Percentiles rank a stretch among this genome's conserved stretches.
Evolutionary conservation across 2,888 invertebrate genomes (phyloP).

Genomic region (Tenthredo notha): DNA sequence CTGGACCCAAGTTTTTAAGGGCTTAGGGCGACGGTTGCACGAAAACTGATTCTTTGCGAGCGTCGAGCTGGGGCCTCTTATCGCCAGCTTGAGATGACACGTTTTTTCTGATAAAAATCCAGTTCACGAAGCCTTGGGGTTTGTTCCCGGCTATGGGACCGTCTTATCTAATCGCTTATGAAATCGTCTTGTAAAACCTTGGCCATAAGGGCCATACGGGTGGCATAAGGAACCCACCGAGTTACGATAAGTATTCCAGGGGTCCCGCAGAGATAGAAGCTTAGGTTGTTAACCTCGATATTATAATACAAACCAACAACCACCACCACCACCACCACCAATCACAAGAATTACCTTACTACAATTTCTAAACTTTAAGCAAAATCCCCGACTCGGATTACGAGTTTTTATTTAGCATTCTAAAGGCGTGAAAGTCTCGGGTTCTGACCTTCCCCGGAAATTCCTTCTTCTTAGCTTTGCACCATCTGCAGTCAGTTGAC

Average conservation of each 20-base stretch:
- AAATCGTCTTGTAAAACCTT: constrained; percentile 51
- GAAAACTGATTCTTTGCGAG: constrained; percentile 30
- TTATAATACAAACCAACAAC: neutral
- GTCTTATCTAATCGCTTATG: constrained; percentile 47
- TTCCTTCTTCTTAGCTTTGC: constrained; percentile 8
- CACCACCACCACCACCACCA: neutral
- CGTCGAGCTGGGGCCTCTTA: constrained; percentile 3
- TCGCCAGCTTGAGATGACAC: constrained; percentile 31
- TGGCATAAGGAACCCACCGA: constrained; percentile 13
- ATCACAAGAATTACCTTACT: neutral
- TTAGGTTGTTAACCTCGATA: constrained; percentile 43
- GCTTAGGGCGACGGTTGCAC: constrained; percentile 6
- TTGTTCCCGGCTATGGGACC: constrained; percentile 56
- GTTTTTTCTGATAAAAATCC: constrained; percentile 65
- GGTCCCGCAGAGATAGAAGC: constrained; percentile 31
- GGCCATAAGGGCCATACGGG: constrained; percentile 26
- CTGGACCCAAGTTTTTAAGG: neutral
- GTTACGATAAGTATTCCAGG: constrained; percentile 45
- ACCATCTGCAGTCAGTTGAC: constrained; percentile 32
- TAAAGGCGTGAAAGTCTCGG: constrained; percentile 46
- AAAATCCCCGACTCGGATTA: constrained; percentile 31
- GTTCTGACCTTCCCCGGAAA: constrained; percentile 48
- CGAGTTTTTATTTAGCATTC: constrained; percentile 43
- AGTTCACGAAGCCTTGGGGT: constrained; percentile 61
- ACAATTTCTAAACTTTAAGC: constrained; percentile 29